These are phyloP conservation scores for Nasonia oneida DNA, from an alignment of 2,888 invertebrate species.

Conservation along the genomic window DNA sequence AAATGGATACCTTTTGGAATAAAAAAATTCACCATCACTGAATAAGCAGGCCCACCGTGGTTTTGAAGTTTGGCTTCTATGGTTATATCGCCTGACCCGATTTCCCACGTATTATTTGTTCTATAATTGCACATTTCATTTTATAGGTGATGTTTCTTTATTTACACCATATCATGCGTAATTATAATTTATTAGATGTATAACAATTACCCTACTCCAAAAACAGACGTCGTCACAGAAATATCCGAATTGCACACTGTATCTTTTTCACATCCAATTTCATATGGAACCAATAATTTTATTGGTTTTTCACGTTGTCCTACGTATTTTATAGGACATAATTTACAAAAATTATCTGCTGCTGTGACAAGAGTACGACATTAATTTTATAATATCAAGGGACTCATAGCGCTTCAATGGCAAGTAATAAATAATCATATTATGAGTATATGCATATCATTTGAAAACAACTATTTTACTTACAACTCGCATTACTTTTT, in stretches of 20 bases:
- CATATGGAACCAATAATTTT: conserved; percentile 66
- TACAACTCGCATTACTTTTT: conserved; percentile 15
- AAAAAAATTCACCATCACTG: conserved; percentile 65
- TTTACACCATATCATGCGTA: conserved; percentile 57
- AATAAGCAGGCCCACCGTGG: conserved; percentile 71
- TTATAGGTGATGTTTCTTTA: background rate
- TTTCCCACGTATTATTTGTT: conserved; percentile 68
- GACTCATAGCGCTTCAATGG: background rate
- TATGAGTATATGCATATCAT: background rate
- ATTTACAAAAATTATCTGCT: conserved; percentile 61
- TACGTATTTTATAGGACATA: conserved; percentile 68
- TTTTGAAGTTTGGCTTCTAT: conserved; percentile 67
- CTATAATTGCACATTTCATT: conserved; percentile 49
- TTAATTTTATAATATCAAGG: background rate
- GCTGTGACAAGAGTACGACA: background rate
- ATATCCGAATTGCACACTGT: conserved; percentile 68
- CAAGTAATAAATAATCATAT: background rate
- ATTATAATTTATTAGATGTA: conserved; percentile 54
- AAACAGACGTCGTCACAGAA: conserved; percentile 60
- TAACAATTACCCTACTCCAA: conserved; percentile 59
- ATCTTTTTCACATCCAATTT: conserved; percentile 70
- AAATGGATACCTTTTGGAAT: conserved; percentile 68
- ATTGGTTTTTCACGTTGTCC: conserved; percentile 54
- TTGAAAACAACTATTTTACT: background rate
- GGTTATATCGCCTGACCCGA: conserved; percentile 71